Percentiles rank a stretch among this genome's conserved stretches.
Conservation (phyloP, 2,888 invertebrate genomes). For the Argyra leucocephala region DNA sequence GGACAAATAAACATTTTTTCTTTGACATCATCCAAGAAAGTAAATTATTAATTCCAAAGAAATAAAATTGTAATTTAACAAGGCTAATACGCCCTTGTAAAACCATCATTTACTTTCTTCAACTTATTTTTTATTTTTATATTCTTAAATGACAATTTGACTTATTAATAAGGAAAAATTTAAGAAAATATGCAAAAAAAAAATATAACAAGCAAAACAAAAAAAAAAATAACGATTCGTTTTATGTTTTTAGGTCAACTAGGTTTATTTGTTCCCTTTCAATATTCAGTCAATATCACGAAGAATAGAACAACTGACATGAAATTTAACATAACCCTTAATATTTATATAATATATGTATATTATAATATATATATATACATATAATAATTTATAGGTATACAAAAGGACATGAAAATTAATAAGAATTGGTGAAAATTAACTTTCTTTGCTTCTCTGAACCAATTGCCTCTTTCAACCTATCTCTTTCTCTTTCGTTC, state of each 20-base stretch:
- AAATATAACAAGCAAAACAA: not conserved
- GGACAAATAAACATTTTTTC: too few relatives aligned
- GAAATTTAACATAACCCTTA: not conserved
- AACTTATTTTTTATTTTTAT: not conserved
- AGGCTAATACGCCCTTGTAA: too few relatives aligned
- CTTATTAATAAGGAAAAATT: not conserved
- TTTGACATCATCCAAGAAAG: too few relatives aligned
- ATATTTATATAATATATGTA: not conserved
- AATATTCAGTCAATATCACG: not conserved
- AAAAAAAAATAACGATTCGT: not conserved
- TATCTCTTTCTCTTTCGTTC: too few relatives aligned
- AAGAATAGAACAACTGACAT: not conserved
- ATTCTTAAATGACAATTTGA: slow-evolving; percentile 1
- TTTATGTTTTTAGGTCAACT: slow-evolving; percentile 3
- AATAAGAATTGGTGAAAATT: not conserved
- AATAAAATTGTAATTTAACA: too few relatives aligned
- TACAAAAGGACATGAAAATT: too few relatives aligned
- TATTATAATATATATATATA: too few relatives aligned
- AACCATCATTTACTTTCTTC: not conserved
- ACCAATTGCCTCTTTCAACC: too few relatives aligned
- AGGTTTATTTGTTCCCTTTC: not conserved
- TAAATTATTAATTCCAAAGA: too few relatives aligned
- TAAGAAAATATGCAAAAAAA: not conserved
- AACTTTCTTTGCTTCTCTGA: not conserved
- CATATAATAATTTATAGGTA: too few relatives aligned